These are phyloP conservation scores for Tadarida brasiliensis DNA, from an alignment of 2,797 vertebrate species.

Conservation along the genomic window DNA sequence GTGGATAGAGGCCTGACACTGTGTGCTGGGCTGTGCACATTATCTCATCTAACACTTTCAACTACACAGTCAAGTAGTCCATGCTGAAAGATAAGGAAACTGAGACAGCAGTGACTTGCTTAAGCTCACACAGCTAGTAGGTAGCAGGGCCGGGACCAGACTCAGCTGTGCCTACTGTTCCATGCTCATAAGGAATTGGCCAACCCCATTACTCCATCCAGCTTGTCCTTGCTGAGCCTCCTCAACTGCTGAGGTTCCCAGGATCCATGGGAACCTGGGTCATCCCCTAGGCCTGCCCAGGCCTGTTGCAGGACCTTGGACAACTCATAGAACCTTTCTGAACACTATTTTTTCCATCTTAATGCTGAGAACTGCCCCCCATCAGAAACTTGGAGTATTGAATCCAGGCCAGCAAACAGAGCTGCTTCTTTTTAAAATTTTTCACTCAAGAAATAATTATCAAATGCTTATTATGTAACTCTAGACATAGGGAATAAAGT, in stretches of 20 bases:
- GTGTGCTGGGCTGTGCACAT: too few species aligned
- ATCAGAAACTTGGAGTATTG: neutral
- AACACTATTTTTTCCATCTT: neutral
- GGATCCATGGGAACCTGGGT: neutral
- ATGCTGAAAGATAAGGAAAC: neutral
- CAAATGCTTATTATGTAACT: neutral
- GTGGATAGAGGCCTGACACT: neutral
- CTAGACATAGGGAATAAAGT: neutral
- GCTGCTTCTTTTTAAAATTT: neutral
- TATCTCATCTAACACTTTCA: neutral
- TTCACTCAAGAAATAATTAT: neutral
- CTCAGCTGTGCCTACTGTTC: neutral
- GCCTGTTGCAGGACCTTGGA: neutral
- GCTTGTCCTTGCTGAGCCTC: neutral
- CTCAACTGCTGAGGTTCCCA: neutral
- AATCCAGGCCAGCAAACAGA: neutral
- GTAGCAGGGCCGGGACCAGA: neutral
- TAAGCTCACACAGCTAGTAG: neutral
- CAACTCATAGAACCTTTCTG: neutral
- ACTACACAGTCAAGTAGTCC: rapidly evolving
- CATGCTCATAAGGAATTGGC: rapidly evolving
- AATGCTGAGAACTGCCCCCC: neutral
- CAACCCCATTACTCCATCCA: neutral
- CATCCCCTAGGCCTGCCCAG: neutral
- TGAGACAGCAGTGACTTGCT: neutral